Evolutionary conservation across 1,140 invertebrate genomes (phyloP).

Genomic region (Halyomorpha halys): DNA sequence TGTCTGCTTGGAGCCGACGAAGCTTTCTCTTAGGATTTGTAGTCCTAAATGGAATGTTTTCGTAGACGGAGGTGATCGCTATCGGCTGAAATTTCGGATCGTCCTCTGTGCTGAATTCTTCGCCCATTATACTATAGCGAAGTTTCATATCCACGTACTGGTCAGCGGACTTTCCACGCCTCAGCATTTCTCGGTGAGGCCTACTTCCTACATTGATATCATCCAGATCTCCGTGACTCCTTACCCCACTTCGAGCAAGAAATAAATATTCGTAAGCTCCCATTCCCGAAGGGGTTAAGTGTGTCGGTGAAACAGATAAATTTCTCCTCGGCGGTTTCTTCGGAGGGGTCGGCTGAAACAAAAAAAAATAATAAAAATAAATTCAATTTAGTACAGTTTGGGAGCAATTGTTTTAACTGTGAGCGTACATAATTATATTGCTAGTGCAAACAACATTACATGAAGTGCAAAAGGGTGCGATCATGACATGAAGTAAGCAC

Average conservation of each 20-base stretch:
- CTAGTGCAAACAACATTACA: background rate
- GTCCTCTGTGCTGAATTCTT: conserved; percentile 41
- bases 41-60: conserved; percentile 57
- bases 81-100: conserved; percentile 49
- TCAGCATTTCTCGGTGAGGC: conserved; percentile 44
- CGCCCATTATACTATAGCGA: conserved; percentile 43
- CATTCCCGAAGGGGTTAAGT: conserved; percentile 42
- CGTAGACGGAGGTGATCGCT: conserved; percentile 59
- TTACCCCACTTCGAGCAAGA: conserved; percentile 43
- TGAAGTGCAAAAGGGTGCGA: too few species aligned
- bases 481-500: too few species aligned
- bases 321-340: conserved; percentile 79
- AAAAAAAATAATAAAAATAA: conserved; percentile 17
- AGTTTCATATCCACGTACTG: conserved; percentile 63
- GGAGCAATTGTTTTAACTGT: background rate
- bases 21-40: conserved; percentile 61
- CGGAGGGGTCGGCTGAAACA: conserved; percentile 63
- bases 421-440: background rate
- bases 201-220: conserved; percentile 22
- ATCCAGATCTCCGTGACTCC: conserved; percentile 52
- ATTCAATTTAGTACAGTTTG: background rate
- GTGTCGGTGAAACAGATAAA: conserved; percentile 71
- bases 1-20: conserved; percentile 42
- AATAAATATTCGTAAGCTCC: conserved; percentile 50
- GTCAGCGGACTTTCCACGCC: conserved; percentile 59